Conservation (phyloP, 2,888 invertebrate species). For the Cheilosia soror region DNA sequence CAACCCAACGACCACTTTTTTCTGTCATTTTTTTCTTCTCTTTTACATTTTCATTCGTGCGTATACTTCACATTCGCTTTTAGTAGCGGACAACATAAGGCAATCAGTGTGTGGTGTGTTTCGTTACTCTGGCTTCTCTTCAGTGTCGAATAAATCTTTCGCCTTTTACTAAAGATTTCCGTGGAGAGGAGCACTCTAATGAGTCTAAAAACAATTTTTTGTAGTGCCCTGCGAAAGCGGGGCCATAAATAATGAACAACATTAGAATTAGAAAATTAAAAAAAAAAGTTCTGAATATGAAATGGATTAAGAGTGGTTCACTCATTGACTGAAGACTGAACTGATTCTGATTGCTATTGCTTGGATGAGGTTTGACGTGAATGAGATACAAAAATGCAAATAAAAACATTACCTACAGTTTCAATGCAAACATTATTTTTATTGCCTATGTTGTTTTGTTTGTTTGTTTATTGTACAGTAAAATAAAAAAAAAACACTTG, state of each 20-base stretch:
- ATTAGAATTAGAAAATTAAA: too few species aligned
- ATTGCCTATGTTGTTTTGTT: too few species aligned
- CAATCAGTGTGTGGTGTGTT: rapidly evolving
- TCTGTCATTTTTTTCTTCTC: not conserved
- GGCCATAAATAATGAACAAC: slow-evolving; percentile 23
- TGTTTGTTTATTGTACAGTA: too few species aligned
- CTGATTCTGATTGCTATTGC: too few species aligned
- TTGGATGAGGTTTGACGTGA: too few species aligned
- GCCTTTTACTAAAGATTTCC: slow-evolving; percentile 75
- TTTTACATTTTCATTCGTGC: slow-evolving; percentile 22
- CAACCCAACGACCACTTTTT: not conserved
- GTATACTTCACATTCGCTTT: slow-evolving; percentile 46
- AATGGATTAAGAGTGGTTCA: too few species aligned
- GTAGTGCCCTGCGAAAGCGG: slow-evolving; percentile 61
- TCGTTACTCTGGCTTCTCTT: slow-evolving; percentile 71
- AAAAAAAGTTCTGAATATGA: too few species aligned
- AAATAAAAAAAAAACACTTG: too few species aligned
- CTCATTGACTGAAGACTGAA: too few species aligned
- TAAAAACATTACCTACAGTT: too few species aligned
- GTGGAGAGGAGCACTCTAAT: slow-evolving; percentile 74
- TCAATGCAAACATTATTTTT: too few species aligned
- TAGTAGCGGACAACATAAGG: slow-evolving; percentile 3
- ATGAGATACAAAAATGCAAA: too few species aligned
- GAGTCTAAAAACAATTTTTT: slow-evolving; percentile 70
- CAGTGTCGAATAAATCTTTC: slow-evolving; percentile 74